phyloP scores from a whole-genome alignment of 2,797 vertebrate species.

The Sus cebifrons region DNA sequence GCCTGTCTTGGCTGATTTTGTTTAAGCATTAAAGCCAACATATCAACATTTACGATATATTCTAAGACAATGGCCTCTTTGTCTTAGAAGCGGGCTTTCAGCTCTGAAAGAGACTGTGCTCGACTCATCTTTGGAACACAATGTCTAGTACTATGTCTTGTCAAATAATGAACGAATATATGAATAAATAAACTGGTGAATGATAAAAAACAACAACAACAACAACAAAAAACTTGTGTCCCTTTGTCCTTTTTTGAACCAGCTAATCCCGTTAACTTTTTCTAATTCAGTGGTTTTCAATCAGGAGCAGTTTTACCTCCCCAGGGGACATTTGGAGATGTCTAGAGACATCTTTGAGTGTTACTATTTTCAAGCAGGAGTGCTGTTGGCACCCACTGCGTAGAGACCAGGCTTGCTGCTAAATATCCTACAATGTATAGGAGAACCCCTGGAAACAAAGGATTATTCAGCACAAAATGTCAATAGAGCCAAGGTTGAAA shows the following conservation, averaged over 20 bases:
- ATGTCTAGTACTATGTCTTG: background rate
- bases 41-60: background rate
- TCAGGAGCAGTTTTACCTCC: background rate
- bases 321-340: background rate
- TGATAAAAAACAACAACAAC: constrained; percentile 25
- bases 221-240: background rate
- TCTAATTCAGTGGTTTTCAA: constrained; percentile 14
- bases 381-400: background rate
- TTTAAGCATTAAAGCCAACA: constrained; percentile 23
- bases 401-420: constrained; percentile 13
- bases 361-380: background rate
- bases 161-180: constrained; percentile 35
- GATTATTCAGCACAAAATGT: constrained; percentile 3
- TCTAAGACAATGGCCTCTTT: constrained; percentile 21
- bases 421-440: background rate
- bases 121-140: background rate
- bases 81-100: background rate
- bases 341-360: constrained; percentile 42
- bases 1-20: constrained; percentile 5
- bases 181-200: background rate
- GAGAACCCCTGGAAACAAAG: background rate
- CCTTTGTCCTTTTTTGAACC: constrained; percentile 14
- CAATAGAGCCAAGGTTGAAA: constrained; percentile 48
- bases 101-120: background rate
- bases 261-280: background rate